phyloP scores from a whole-genome alignment of 2,888 invertebrate species.

The Tetranychus piercei region DNA sequence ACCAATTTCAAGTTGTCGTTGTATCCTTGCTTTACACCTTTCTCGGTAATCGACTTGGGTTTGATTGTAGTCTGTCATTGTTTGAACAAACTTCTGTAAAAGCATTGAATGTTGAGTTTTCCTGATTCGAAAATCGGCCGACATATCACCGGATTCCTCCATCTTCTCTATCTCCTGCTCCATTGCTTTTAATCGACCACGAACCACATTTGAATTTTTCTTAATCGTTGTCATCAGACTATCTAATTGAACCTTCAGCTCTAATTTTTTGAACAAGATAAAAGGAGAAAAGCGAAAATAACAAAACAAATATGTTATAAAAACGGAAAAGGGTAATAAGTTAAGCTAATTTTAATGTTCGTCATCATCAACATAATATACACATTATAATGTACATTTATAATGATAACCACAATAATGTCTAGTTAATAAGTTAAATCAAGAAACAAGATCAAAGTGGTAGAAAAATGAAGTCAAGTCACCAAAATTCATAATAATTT shows the following conservation, averaged over 20 bases:
- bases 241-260: constrained; percentile 98
- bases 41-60: constrained; percentile 99
- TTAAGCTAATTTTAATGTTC: not conserved
- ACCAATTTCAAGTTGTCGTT: constrained; percentile 97
- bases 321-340: not conserved
- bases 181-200: constrained; percentile 91
- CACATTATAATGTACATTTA: not conserved
- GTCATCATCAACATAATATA: not conserved
- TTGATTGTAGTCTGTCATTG: constrained; percentile 99
- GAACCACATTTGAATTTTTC: constrained; percentile 99
- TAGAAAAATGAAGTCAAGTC: no score
- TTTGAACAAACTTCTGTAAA: constrained; percentile 97
- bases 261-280: constrained; percentile 38
- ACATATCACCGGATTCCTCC: constrained; percentile 39
- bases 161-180: constrained; percentile 16
- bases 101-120: constrained; percentile 97
- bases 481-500: no score
- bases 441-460: no score
- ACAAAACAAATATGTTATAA: not conserved
- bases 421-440: no score
- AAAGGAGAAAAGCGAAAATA: constrained; percentile 2
- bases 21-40: constrained; percentile 97
- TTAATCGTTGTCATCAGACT: constrained; percentile 99
- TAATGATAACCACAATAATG: no score
- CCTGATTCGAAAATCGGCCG: constrained; percentile 95